phyloP scores from a whole-genome alignment of 2,888 invertebrate species.

The Monopis laevigella region DNA sequence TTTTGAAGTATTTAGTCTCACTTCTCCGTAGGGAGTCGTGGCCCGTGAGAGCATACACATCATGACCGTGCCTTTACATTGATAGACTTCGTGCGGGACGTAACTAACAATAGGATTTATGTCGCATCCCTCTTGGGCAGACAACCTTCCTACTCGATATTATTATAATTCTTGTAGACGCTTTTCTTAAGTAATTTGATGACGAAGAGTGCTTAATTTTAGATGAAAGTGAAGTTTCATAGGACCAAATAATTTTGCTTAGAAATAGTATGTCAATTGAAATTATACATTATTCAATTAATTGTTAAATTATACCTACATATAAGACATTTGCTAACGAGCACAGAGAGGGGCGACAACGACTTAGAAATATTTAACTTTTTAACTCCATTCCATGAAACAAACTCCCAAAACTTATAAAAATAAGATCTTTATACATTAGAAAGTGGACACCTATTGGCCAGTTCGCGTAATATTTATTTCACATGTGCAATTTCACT shows the following conservation, averaged over 20 bases:
- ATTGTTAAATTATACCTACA: background rate
- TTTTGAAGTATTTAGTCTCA: conserved; percentile 63
- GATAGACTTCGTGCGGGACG: conserved; percentile 67
- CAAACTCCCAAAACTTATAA: too few relatives aligned
- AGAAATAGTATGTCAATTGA: conserved; percentile 3
- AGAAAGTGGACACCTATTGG: too few relatives aligned
- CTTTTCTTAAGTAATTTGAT: background rate
- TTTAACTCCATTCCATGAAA: too few relatives aligned
- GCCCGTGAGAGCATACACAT: conserved; percentile 64
- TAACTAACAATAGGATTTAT: conserved; percentile 58
- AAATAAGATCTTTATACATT: too few relatives aligned
- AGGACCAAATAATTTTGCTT: conserved; percentile 7
- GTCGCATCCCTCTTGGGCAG: background rate
- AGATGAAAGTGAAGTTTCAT: conserved; percentile 5
- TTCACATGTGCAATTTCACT: too few relatives aligned
- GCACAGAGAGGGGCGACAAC: too few relatives aligned
- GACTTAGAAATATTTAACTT: too few relatives aligned
- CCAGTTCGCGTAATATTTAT: too few relatives aligned
- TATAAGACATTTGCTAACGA: conserved; percentile 2
- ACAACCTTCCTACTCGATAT: background rate
- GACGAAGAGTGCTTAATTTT: conserved; percentile 6
- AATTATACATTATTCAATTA: conserved; percentile 1
- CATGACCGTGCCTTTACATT: conserved; percentile 63
- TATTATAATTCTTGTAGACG: background rate
- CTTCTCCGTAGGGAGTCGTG: conserved; percentile 28